Evolutionary conservation across 2,113 vertebrate species (phyloP).

Genomic region (Gorsachius goisagi): DNA sequence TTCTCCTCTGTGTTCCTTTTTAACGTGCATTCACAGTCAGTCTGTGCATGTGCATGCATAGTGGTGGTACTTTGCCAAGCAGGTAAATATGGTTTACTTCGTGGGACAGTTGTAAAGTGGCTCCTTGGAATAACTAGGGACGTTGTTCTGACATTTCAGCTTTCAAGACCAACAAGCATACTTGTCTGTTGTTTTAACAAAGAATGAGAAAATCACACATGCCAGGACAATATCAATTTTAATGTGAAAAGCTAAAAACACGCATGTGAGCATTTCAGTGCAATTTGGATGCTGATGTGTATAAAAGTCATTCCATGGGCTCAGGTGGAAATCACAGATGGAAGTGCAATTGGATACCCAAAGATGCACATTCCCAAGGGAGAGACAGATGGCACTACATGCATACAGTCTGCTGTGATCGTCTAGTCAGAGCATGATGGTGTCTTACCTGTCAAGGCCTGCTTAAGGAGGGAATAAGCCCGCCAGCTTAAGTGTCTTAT

Average conservation of each 20-base stretch:
- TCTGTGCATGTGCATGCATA: neutral
- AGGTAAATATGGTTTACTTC: neutral
- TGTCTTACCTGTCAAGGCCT: neutral
- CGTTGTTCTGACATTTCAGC: rapidly evolving
- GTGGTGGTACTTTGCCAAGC: neutral
- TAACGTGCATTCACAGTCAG: neutral
- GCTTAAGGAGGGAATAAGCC: neutral
- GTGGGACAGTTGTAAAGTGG: neutral
- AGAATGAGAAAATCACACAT: neutral
- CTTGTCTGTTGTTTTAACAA: neutral
- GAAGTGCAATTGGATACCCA: neutral
- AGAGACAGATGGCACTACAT: neutral
- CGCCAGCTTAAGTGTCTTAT: neutral
- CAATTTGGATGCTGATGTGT: neutral
- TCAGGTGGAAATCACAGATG: neutral
- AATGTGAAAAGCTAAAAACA: neutral
- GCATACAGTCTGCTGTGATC: neutral
- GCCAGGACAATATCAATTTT: neutral
- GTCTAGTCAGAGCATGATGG: neutral
- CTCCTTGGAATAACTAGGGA: neutral
- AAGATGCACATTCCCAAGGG: neutral
- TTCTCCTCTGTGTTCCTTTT: neutral
- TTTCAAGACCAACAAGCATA: neutral
- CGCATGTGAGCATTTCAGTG: rapidly evolving
- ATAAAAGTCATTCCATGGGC: neutral